Evolutionary conservation across 2,888 invertebrate genomes (phyloP), one percentile per base, ranked within the genome.

Genomic region (Andrena haemorrhoa): DNA sequence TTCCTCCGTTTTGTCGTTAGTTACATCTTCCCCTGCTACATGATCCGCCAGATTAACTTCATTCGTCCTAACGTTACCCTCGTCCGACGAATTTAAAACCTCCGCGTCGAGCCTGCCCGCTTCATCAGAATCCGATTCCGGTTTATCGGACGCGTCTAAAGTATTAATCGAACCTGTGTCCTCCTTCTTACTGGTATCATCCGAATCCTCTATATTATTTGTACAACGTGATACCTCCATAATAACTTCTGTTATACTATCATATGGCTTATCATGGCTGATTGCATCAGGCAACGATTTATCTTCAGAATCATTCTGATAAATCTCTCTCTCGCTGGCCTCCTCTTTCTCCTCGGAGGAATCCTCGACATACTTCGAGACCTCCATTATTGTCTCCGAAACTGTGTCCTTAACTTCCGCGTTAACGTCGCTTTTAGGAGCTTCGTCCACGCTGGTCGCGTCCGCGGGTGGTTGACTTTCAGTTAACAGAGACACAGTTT

Each of bases 321-420:
- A 73, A 33, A 49, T 16, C 6, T 60, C 60, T 23, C 58, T 68
- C 7, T 85, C 71, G 0, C 23, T 75, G 0, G 58, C 70, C 29
- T 78, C 79, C 26, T 78, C 73, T 49, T 75, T 75, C 23, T 77
- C 85, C 26, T 83, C 79, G 4, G 69, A 73, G 26, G 85, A 83
- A 60, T 91, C 86, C 12, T 89, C 90, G 3, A 85, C 79, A 74
- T 81, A 90, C 70, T 89, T 92, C 0, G 93, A 92, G 12, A 93
- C 92, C 69, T 93, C 91, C 91, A 92, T 92, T 86, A 93, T 92
- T 56, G 91, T 93, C 78, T 93, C 92, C 7, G 91, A 89, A 26
- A 92, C 91, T 2, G 92, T 92, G 76, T 93, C 92, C 10, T 78
- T 65, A 73, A 74, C 65, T 53, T 80, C 20, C 63, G 86, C 68